Conservation (phyloP, 2,888 invertebrate genomes). For the Dasypolia templi region DNA sequence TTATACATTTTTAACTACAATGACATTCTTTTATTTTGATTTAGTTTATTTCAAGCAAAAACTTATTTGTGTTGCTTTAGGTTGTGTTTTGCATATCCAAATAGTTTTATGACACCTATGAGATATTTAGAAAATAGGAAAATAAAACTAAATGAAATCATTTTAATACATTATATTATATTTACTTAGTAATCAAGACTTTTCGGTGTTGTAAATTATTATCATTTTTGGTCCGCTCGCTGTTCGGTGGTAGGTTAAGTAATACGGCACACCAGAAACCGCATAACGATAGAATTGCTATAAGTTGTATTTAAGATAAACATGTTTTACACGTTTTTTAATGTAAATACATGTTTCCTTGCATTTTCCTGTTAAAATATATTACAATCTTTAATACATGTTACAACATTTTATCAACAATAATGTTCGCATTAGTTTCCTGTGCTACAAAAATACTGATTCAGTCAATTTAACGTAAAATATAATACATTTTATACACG, state of each 20-base stretch:
- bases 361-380: conserved; percentile 55
- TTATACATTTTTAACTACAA: conserved; percentile 54
- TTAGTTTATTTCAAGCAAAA: conserved; percentile 11
- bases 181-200: conserved; percentile 57
- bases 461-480: conserved; percentile 58
- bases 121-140: not conserved
- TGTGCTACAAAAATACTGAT: conserved; percentile 65
- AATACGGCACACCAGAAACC: conserved; percentile 25
- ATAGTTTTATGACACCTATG: not conserved
- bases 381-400: conserved; percentile 29
- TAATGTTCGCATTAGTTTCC: conserved; percentile 53
- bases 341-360: conserved; percentile 44
- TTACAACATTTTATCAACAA: conserved; percentile 30
- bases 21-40: conserved; percentile 40
- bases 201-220: conserved; percentile 61
- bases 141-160: conserved; percentile 15
- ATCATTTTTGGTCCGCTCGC: conserved; percentile 43
- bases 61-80: no score
- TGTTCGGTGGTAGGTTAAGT: conserved; percentile 21
- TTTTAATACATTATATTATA: conserved; percentile 48
- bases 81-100: not conserved
- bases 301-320: conserved; percentile 32
- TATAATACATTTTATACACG: conserved; percentile 54
- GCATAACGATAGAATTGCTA: conserved; percentile 34
- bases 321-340: conserved; percentile 32